These are phyloP conservation scores for Gobius niger DNA, from an alignment of 2,113 vertebrate species.

Conservation along the genomic window DNA sequence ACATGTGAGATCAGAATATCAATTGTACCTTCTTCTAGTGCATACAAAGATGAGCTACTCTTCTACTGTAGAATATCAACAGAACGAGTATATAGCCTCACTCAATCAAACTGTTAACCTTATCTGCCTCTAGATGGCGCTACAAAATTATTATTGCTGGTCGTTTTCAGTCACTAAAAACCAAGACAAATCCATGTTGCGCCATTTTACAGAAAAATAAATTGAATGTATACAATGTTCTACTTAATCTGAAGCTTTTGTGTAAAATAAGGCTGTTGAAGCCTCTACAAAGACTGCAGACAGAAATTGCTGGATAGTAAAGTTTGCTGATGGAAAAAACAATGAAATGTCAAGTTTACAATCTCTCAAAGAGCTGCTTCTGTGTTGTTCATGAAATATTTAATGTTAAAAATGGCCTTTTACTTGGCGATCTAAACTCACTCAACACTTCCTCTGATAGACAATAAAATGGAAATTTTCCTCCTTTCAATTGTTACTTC, in stretches of 20 bases:
- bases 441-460: constrained; percentile 28
- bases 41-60: background rate
- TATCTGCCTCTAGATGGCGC: constrained; percentile 31
- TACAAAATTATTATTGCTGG: background rate
- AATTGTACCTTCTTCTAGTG: no score
- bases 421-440: constrained; percentile 35
- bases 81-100: background rate
- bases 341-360: constrained; percentile 1
- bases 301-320: constrained; percentile 24
- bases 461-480: constrained; percentile 3
- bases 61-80: background rate
- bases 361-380: constrained; percentile 30
- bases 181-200: constrained; percentile 16
- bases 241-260: constrained; percentile 36
- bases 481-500: constrained; percentile 17
- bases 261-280: constrained; percentile 19
- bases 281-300: background rate
- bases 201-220: constrained; percentile 40
- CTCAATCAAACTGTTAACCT: background rate
- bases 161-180: constrained; percentile 11
- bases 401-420: constrained; percentile 9
- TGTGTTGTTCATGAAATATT: constrained; percentile 28
- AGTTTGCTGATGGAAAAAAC: constrained; percentile 36
- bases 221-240: constrained; percentile 66
- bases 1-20: background rate